Evolutionary conservation across 1,140 invertebrate species (phyloP).

Genomic region (Pseudomyrmex concolor): DNA sequence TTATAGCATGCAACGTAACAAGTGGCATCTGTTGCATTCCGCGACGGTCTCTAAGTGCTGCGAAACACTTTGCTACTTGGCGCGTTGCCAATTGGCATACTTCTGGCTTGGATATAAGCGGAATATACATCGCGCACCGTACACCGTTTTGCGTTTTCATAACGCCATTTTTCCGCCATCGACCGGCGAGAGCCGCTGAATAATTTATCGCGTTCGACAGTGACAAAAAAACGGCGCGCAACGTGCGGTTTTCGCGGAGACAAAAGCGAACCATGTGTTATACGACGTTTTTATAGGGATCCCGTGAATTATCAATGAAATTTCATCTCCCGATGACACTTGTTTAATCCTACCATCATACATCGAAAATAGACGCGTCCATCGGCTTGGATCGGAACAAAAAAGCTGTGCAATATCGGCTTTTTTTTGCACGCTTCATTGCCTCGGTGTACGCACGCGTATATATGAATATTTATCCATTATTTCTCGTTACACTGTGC

Average conservation of each 20-base stretch:
- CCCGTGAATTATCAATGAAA: conserved; percentile 13
- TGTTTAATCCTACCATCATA: neutral
- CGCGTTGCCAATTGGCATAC: conserved; percentile 76
- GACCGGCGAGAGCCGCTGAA: conserved; percentile 20
- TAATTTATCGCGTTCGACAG: conserved; percentile 56
- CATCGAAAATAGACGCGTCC: neutral
- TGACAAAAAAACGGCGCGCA: conserved; percentile 34
- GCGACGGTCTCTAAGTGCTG: conserved; percentile 66
- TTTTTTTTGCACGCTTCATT: neutral
- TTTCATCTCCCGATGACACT: conserved; percentile 17
- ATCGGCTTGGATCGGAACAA: neutral
- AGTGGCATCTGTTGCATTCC: conserved; percentile 79
- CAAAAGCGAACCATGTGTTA: neutral
- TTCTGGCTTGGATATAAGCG: conserved; percentile 48
- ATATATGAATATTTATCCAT: neutral
- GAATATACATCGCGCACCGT: conserved; percentile 66
- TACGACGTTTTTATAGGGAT: neutral
- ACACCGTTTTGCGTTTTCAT: conserved; percentile 21
- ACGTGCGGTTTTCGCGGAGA: neutral
- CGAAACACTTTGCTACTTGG: conserved; percentile 76
- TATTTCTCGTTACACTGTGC: neutral
- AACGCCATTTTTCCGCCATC: conserved; percentile 35
- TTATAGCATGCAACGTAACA: conserved; percentile 75
- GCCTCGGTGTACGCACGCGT: neutral
- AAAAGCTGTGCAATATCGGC: neutral